Base-by-base conservation (phyloP, 2,888 invertebrate species). In the Cactoblastis cactorum region DNA sequence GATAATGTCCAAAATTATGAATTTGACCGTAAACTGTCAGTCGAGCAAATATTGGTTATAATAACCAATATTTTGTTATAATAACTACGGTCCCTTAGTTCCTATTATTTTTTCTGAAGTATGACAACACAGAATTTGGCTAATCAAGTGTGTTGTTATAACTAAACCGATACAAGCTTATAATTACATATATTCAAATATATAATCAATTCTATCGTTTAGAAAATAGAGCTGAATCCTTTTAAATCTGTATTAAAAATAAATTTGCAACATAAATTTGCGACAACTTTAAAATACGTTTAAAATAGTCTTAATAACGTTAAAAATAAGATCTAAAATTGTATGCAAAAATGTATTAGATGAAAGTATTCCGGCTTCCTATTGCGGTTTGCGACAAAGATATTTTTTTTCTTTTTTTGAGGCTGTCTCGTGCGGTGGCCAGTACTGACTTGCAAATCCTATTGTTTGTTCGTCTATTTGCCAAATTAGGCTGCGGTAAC, bases 301-400 rank as follows among this genome's bases (percentile, higher is more conserved):
- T 12, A 34, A 47, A 9, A 4, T 47, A 9, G 24, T 24, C 43
- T 28, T 35, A 14, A 37, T 5, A 52, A 53, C 58, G 1, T 14
- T 14, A 5, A 6, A 45, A 37, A 55, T 59, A 55, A 53, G 41
- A 49, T 17, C 11, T 11, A 28, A 28, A 28, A 43, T 17, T 11
- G 17, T 9, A 28, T 11, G 0, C 1, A 1, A 41, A 14, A 12
- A 14, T 43, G 22, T 43, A 9, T 43, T 4, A 8, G 3, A 12
- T 14, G 2, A 28, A 12, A 28, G 15, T 28, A 43, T 43, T 28
- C 43, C 28, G 53, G 53, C 60, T 59, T 61, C 59, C 61, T 59
- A 32, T 67, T 75, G 77, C 80, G 80, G 80, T 77, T 72, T 61
- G 73, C 70, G 75, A 80, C 81, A 80, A 78, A 79, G 79, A 65